Conservation (phyloP, 2,113 vertebrate genomes). For the Rhabdornis inornatus region DNA sequence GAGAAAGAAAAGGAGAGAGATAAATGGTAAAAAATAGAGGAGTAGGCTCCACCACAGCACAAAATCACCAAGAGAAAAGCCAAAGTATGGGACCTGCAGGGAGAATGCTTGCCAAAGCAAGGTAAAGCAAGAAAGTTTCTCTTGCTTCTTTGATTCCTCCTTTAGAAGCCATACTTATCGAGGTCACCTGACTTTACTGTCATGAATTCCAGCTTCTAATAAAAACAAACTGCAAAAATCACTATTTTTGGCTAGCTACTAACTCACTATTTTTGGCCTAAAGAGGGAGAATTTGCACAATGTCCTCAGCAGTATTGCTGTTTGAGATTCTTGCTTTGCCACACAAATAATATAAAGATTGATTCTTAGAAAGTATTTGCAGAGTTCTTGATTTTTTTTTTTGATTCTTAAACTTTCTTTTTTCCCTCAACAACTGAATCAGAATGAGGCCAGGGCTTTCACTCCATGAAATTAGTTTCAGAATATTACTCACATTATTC, state of each 20-base stretch:
- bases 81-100: not conserved
- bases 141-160: not conserved
- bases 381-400: not conserved
- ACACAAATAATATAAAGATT: not conserved
- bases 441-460: not conserved
- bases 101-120: not conserved
- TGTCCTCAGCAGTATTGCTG: accelerated
- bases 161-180: not conserved
- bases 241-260: not conserved
- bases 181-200: not conserved
- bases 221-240: not conserved
- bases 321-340: not conserved
- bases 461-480: not conserved
- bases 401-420: not conserved
- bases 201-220: not conserved
- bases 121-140: not conserved
- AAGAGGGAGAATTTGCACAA: not conserved
- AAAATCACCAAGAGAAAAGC: not conserved
- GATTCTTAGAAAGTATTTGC: not conserved
- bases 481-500: not conserved
- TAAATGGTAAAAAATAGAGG: not conserved
- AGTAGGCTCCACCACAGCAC: not conserved
- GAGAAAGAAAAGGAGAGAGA: not conserved
- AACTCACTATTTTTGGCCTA: not conserved
- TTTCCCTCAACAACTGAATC: not conserved